Percentiles rank a stretch among this genome's conserved stretches.
phyloP scores from a whole-genome alignment of 2,888 invertebrate genomes.

The Aromia moschata region DNA sequence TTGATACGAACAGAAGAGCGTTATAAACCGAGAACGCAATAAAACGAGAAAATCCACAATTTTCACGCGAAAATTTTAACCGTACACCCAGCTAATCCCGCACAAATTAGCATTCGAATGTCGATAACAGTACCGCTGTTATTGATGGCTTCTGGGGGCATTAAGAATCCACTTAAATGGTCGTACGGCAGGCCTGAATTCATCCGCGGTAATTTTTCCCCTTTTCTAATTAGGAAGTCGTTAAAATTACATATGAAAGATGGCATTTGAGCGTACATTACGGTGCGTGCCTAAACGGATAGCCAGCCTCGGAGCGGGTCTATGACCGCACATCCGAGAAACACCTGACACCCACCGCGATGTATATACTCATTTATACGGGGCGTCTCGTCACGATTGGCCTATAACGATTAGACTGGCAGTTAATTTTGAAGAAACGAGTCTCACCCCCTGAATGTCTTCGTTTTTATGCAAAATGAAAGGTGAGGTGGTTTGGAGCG shows the following conservation, averaged over 20 bases:
- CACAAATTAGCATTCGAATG: background rate
- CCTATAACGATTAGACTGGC: no score
- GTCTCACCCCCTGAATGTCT: no score
- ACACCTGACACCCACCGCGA: slow-evolving; percentile 63
- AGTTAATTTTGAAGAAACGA: no score
- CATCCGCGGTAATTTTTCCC: slow-evolving; percentile 1
- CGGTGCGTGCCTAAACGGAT: slow-evolving; percentile 48
- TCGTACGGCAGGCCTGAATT: slow-evolving; percentile 5
- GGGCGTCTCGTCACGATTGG: no score
- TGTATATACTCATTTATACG: slow-evolving; percentile 45
- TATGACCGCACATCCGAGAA: slow-evolving; percentile 59
- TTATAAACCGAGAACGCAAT: no score
- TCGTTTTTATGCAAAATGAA: no score
- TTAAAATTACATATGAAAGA: slow-evolving; percentile 45
- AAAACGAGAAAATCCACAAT: no score
- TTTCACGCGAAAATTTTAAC: no score
- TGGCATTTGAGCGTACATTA: slow-evolving; percentile 43
- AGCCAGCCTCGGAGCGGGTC: slow-evolving; percentile 50
- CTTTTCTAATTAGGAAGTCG: slow-evolving; percentile 44
- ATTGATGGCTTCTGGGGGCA: background rate
- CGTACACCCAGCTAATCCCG: no score
- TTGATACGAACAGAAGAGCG: no score
- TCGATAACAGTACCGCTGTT: background rate
- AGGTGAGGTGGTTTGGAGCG: no score
- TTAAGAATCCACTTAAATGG: slow-evolving; percentile 3